Evolutionary conservation across 2,797 vertebrate genomes (phyloP), one percentile per base, ranked within the genome.

Genomic region (Pangasius sanitwongsei): DNA sequence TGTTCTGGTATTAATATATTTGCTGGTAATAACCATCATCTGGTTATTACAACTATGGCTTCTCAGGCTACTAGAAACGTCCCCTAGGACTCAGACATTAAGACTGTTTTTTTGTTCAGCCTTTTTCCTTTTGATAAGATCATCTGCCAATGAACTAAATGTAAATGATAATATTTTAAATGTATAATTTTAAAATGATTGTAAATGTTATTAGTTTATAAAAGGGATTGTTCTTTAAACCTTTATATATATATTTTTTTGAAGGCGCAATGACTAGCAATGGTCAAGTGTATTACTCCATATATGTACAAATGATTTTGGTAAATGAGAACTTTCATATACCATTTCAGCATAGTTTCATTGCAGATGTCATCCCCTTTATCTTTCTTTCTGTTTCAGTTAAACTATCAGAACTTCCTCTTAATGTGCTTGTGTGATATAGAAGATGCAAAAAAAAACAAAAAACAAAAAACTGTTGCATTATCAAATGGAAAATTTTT

Each of bases 401-500:
- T 78, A 53, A 69, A 31, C 37, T 37, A 25, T 23, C 9, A 53
- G 25, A 87, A 37, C n/a, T 82, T 82, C 77, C 77, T 57, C 77
- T n/a, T 55, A 50, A 53, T 34, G 9, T 4, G 1, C 31, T 77
- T 44, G 12, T 25, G 44, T 63, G 55, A 78, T 48, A 61, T 65
- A 80, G 20, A 31, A 77, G 6, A 69, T 50, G 61, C 11, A 82
- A 18, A 37, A 13, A n/a, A 63, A 61, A 8, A 44, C 6, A 6
- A 44, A 44, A 25, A 34, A 83, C 15, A 74, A n/a, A 85, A 20
- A n/a, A 25, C 67, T 77, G 57, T 63, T 77, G 59, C 69, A 34
- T 83, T 25, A 84, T 77, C 16, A 78, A 84, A 84, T 69, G 81
- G 86, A 84, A 75, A 69, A 0, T 69, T 83, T 78, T 83, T 41